Percentiles rank a stretch among this genome's conserved stretches.
Conservation (phyloP, 2,888 invertebrate species). For the Uloborus plumipes region DNA sequence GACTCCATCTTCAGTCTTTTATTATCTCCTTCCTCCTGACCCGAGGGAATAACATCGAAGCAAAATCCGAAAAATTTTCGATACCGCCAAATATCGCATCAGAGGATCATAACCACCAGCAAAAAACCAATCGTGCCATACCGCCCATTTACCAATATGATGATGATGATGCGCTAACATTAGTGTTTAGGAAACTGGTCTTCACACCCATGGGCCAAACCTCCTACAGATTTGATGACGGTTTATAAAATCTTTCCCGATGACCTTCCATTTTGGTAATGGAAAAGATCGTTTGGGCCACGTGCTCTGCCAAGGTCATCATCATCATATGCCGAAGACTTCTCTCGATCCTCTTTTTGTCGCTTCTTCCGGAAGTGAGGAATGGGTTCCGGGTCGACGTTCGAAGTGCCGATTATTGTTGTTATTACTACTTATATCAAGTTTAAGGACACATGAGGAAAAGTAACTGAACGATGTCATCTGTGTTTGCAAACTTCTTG, state of each 20-base stretch:
- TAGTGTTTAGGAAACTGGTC: slow-evolving; percentile 45
- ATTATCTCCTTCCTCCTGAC: slow-evolving; percentile 33
- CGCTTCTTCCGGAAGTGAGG: slow-evolving; percentile 37
- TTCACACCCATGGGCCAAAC: slow-evolving; percentile 16
- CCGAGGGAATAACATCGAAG: background rate
- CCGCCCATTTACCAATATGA: slow-evolving; percentile 55
- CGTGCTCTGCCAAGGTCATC: slow-evolving; percentile 49
- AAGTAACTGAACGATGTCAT: no score
- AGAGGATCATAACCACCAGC: slow-evolving; percentile 1
- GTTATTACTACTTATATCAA: no score
- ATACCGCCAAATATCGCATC: background rate
- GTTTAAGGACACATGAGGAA: no score
- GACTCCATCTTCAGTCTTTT: slow-evolving; percentile 7
- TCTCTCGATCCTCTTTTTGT: slow-evolving; percentile 19
- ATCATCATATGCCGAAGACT: slow-evolving; percentile 31
- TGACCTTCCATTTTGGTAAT: slow-evolving; percentile 52
- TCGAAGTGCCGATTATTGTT: background rate
- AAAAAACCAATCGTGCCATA: slow-evolving; percentile 29
- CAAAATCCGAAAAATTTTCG: no score
- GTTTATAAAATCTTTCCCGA: slow-evolving; percentile 25
- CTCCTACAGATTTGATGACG: slow-evolving; percentile 1
- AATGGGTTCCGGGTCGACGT: slow-evolving; percentile 58
- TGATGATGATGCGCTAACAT: slow-evolving; percentile 44
- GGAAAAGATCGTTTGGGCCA: slow-evolving; percentile 54
- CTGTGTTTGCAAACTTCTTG: no score